Base-by-base conservation (phyloP, 2,797 vertebrate species). In the Alcedo quadribrachys region DNA sequence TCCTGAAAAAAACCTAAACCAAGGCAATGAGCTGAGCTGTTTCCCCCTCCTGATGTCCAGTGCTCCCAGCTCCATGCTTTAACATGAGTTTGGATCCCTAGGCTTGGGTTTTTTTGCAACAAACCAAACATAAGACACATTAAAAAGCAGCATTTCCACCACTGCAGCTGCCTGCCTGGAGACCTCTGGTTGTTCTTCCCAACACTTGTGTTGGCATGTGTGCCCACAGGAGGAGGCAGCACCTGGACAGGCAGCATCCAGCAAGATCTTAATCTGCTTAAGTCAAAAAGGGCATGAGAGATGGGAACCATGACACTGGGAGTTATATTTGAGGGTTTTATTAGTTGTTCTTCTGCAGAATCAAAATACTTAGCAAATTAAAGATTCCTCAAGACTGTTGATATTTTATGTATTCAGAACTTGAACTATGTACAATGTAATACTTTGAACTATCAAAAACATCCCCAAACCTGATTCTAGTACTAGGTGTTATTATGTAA, bases 311-410 rank as follows among this genome's bases (percentile, higher is more conserved):
- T 75, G 67, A 93, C 89, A 88, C 85, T 81, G 76, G 19, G 32
- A 86, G n/a, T 50, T 83, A 65, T n/a, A 87, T 93, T 96, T 96
- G 89, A 97, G 67, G 85, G 86, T 96, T 98, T 98, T 98, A 98
- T 98, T 98, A 97, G 96, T 96, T 93, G 90, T 94, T 96, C 78
- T 97, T 97, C 93, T 96, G 97, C 97, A 98, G 96, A 98, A 97
- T 97, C 95, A 98, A 98, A 98, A 96, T 97, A 97, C 95, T 98
- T 97, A 97, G 97, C 96, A 98, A 98, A 97, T 97, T 95, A 96
- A 83, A 92, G 96, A 97, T 96, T 97, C 97, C 90, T 96, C 95
- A 97, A 97, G 96, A 96, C 96, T 97, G 95, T 63, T 90, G 96
- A 94, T 97, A 96, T 75, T 93, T 92, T 79, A 94, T 91, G 89